phyloP scores from a whole-genome alignment of 2,888 invertebrate species.

The Cyclophora albipunctata region DNA sequence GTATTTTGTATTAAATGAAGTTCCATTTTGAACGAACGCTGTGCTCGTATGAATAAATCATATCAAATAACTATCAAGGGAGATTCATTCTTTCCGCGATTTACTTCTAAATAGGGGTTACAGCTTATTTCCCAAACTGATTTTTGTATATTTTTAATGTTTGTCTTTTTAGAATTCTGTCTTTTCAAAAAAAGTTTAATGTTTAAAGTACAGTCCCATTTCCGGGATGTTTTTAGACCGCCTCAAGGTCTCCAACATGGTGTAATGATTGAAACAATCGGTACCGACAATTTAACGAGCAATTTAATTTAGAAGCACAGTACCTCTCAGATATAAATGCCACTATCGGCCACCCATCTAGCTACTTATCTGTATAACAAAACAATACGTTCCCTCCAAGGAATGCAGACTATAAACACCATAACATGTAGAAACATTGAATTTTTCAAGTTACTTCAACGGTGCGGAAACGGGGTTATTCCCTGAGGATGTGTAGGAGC shows the following conservation, averaged over 20 bases:
- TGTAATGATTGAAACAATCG: no score
- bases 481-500: constrained; percentile 53
- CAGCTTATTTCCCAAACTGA: constrained; percentile 38
- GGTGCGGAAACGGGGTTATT: constrained; percentile 36
- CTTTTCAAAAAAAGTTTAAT: no score
- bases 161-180: constrained; percentile 13
- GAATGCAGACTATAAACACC: no score
- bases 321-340: no score
- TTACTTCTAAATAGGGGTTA: constrained; percentile 56
- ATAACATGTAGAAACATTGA: constrained; percentile 42
- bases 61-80: constrained; percentile 83
- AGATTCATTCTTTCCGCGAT: constrained; percentile 56
- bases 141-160: constrained; percentile 49
- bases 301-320: no score
- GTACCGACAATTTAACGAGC: no score
- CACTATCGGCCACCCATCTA: no score
- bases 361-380: no score
- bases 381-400: no score
- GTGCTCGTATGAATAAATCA: constrained; percentile 80
- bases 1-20: constrained; percentile 73
- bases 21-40: constrained; percentile 59
- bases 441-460: constrained; percentile 44
- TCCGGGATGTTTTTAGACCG: no score
- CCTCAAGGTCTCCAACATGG: no score
- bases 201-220: no score